Evolutionary conservation across 2,113 vertebrate species (phyloP).

Genomic region (Cryptomyrus ogoouensis): DNA sequence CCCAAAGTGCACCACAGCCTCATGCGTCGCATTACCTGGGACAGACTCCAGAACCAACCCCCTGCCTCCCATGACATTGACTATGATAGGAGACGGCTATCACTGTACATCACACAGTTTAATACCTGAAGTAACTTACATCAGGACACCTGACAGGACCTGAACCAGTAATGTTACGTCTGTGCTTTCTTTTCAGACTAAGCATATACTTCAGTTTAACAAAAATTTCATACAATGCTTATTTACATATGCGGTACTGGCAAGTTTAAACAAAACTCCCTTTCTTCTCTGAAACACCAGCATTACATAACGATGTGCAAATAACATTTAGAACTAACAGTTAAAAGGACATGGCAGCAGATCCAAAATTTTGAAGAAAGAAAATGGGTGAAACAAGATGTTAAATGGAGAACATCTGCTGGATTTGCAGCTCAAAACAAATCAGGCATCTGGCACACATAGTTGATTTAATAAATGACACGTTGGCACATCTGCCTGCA

Average conservation of each 20-base stretch:
- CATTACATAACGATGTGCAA: not conserved
- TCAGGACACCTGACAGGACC: not conserved
- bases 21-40: not conserved
- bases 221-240: not conserved
- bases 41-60: not conserved
- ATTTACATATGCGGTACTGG: not conserved
- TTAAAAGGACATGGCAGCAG: not conserved
- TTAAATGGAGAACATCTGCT: not conserved
- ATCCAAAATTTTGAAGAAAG: not conserved
- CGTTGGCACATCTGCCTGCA: not conserved
- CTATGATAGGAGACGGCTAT: not conserved
- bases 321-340: not conserved
- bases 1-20: not conserved
- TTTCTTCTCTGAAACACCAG: not conserved
- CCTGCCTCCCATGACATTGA: not conserved
- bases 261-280: not conserved
- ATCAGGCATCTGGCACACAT: not conserved
- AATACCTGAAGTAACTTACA: not conserved
- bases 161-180: not conserved
- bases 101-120: not conserved
- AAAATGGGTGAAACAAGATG: not conserved
- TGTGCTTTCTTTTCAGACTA: not conserved
- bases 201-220: not conserved
- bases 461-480: conserved; percentile 1
- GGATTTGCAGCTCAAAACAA: not conserved